Evolutionary conservation across 2,797 vertebrate species (phyloP), one percentile per base, ranked within the genome.

Genomic region (Neopelma chrysocephalum): DNA sequence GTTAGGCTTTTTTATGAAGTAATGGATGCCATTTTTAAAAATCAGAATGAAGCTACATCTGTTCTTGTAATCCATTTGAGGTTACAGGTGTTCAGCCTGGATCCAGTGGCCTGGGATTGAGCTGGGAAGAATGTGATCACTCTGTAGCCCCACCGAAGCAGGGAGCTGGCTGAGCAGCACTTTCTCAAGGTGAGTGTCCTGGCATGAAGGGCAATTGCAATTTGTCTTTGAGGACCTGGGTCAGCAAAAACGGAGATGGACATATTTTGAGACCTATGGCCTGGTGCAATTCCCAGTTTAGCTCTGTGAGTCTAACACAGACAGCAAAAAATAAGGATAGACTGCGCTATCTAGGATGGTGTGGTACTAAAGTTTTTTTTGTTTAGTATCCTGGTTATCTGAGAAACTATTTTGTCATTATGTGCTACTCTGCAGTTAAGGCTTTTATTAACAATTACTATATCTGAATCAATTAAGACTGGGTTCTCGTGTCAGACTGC

Each of bases 281-380:
- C 14, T 51, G 34, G 22, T 56, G 40, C 23, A 68, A 9, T 64
- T 91, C 60, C 4, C 20, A 19, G 27, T 79, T 87, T 66, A 57
- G 50, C 5, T 27, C 12, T 53, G 26, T 0, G 2, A 25, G 32
- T n/a, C 26, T 68, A 47, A 71, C 0, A 0, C 1, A 54, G 50
- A 12, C 43, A 70, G 18, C 4, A 72, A 72, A 75, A 82, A 32
- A 23, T 34, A 69, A 56, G 9, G 29, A 71, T 5, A 53, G 29
- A 36, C 15, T n/a, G 16, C 26, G 6, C 38, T 78, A 31, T 29
- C 87, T 72, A 58, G 68, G 9, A 76, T 34, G 22, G 43, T 70
- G 3, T 38, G 32, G 45, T 66, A 50, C 5, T 71, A 36, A 5
- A 23, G 2, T 2, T 1, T 25, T 60, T 83, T 76, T 48, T 25